Conservation (phyloP, 2,797 vertebrate species). For the Triplophysa yarkandensis region DNA sequence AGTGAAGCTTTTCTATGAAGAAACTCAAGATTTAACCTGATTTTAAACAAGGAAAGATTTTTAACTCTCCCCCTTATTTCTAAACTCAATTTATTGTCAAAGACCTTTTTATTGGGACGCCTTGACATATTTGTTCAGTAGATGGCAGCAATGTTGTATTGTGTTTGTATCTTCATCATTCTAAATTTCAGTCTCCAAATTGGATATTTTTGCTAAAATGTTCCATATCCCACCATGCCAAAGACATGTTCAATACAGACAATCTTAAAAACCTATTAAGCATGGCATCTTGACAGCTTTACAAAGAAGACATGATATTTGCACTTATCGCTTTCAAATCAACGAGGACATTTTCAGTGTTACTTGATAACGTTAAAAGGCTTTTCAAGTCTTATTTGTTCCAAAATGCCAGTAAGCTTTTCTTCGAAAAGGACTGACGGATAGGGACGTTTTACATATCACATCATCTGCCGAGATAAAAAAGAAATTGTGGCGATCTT, state of each 20-base stretch:
- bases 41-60: too few relatives aligned
- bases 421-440: slow-evolving; percentile 14
- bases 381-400: slow-evolving; percentile 49
- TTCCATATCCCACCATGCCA: slow-evolving; percentile 2
- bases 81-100: too few relatives aligned
- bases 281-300: slow-evolving; percentile 25
- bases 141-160: slow-evolving; percentile 47
- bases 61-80: too few relatives aligned
- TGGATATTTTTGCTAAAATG: background rate
- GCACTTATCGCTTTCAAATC: slow-evolving; percentile 45
- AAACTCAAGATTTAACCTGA: too few relatives aligned
- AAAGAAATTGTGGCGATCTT: slow-evolving; percentile 12
- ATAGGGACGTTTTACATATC: slow-evolving; percentile 31
- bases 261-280: slow-evolving; percentile 8
- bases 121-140: slow-evolving; percentile 38
- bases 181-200: too few relatives aligned
- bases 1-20: too few relatives aligned
- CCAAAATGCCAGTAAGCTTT: slow-evolving; percentile 46
- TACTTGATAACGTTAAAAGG: slow-evolving; percentile 47
- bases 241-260: slow-evolving; percentile 21
- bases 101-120: too few relatives aligned
- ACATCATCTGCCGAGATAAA: slow-evolving; percentile 27
- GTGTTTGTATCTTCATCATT: slow-evolving; percentile 1
- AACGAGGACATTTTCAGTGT: slow-evolving; percentile 54
- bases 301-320: slow-evolving; percentile 47